Evolutionary conservation across 2,888 invertebrate genomes (phyloP), one percentile per base, ranked within the genome.

Genomic region (Eulithis testata): DNA sequence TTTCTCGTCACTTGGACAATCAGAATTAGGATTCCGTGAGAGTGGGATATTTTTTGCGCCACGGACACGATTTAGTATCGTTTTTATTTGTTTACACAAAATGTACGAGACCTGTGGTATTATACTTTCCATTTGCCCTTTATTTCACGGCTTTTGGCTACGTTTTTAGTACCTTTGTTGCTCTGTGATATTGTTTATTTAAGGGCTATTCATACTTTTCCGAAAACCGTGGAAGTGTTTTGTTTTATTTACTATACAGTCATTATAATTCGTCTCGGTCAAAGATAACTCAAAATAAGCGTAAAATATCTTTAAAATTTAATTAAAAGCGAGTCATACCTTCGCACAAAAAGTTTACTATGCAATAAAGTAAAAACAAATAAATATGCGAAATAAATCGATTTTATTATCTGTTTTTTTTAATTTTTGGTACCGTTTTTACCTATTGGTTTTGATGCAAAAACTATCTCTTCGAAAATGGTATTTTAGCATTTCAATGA

Each of bases 21-120:
- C 11, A 27, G 60, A 72, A 75, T 77, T 77, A 75, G 73, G 71
- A 77, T 78, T 76, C 76, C 67, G 70, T 71, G 72, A 76, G 75
- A 75, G 72, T 68, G 63, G 74, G 65, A 75, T 74, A 77, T 79
- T 81, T 78, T 81, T 78, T 78, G 73, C 73, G 74, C 76, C 67
- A 73, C 76, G 75, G 73, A 76, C 80, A 77, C 76, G 78, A 81
- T 82, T 83, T 79, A 80, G 76, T 78, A 77, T 77, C 74, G 73
- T 68, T 76, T 82, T 84, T 81, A 82, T 83, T 83, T 82, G 80
- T 82, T 80, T 79, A 78, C 76, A 75, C 72, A 76, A 79, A 78
- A 80, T 79, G 77, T 80, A 77, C 79, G 76, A 73, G 76, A 73
- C 53, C 47, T 14, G 61, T 57, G 67, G 60, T 60, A 76, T 73